Evolutionary conservation across 2,113 vertebrate species (phyloP), one percentile per base, ranked within the genome.

Genomic region (Shinisaurus crocodilurus): DNA sequence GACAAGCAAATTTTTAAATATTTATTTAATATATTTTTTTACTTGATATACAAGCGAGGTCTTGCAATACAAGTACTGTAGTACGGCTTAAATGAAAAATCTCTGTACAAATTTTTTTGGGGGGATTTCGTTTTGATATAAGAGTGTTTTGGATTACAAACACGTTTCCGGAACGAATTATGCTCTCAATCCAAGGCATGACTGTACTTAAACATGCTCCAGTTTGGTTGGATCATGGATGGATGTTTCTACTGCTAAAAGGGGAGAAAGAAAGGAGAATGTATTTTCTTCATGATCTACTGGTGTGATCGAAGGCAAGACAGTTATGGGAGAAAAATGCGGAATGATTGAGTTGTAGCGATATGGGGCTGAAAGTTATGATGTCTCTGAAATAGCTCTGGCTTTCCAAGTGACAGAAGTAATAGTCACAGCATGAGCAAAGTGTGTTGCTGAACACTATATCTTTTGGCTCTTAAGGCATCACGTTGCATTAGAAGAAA

Each of bases 371-470:
- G 23, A 60, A 77, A 85, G 50, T 60, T 25, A 37, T 69, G 25
- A 32, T 54, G 12, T 69, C 43, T 69, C 48, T 67, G 72, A 40
- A n/a, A 79, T 43, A 85, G 15, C 81, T 48, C 32, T 48, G 29
- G 82, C 25, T 69, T 79, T 5, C 48, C 74, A 8, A 50, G 27
- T 32, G 57, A 48, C 57, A 76, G n/a, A n/a, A 54, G 89, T 48
- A 85, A 79, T 79, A 45, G 82, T 37, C 74, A 79, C 45, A 85
- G 60, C 60, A 90, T 54, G 89, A 40, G 45, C 16, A n/a, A 40
- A 87, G 37, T 54, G 74, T 65, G 74, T 40, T 84, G 32, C 54
- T 84, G 57, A 77, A 89, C 45, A 50, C 76, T 75, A 43, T 75
- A 45, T 76, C 57, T 48, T n/a, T n/a, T 27, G 37, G 29, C 40